Evolutionary conservation across 2,797 vertebrate species (phyloP).

Genomic region (Acanthiza pusilla): DNA sequence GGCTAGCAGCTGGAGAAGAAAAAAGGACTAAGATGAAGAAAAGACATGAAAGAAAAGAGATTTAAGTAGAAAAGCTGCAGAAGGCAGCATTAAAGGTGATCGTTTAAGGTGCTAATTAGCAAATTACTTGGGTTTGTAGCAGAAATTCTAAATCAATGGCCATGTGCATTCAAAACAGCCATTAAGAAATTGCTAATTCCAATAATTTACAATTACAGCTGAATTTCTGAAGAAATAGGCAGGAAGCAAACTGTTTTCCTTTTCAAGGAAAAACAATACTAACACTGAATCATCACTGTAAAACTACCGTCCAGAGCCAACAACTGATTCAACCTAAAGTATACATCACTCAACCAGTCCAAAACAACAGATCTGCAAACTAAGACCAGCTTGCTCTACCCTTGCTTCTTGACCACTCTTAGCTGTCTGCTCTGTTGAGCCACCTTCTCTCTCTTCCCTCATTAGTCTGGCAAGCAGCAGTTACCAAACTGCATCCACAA

Average conservation of each 20-base stretch:
- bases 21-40: neutral
- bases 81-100: neutral
- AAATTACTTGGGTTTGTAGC: neutral
- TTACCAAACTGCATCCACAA: neutral
- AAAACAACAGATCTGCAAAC: neutral
- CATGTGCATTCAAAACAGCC: neutral
- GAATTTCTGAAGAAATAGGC: constrained; percentile 3
- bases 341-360: neutral
- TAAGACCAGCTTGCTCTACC: accelerated
- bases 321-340: neutral
- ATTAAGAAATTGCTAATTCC: constrained; percentile 19
- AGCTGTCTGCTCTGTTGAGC: neutral
- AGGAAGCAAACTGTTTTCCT: constrained; percentile 8
- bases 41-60: neutral
- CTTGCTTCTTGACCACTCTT: neutral
- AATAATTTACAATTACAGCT: neutral
- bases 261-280: neutral
- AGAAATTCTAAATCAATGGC: neutral
- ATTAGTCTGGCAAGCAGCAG: neutral
- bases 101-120: neutral
- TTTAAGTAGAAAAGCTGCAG: neutral
- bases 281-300: neutral
- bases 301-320: neutral
- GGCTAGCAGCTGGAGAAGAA: neutral
- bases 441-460: neutral